Conservation (phyloP, 1,140 invertebrate genomes). For the Oedothorax gibbosus region DNA sequence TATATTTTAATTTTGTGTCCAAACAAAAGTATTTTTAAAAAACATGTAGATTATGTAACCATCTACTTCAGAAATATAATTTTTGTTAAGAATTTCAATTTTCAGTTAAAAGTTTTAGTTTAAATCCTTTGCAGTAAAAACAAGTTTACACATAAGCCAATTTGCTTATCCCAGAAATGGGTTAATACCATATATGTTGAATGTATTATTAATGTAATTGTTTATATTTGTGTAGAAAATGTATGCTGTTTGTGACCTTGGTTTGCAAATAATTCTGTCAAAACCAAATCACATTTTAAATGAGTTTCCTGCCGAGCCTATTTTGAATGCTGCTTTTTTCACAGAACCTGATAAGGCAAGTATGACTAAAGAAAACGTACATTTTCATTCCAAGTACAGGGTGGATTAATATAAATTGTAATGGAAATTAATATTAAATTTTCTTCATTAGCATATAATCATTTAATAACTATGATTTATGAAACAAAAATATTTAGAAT, state of each 20-base stretch:
- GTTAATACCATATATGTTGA: no score
- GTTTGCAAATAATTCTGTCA: slow-evolving; percentile 86
- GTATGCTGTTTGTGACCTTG: slow-evolving; percentile 95
- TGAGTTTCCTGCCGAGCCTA: slow-evolving; percentile 84
- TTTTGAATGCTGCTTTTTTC: slow-evolving; percentile 70
- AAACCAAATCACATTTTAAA: slow-evolving; percentile 88
- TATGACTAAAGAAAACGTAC: background rate
- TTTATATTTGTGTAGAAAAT: slow-evolving; percentile 77
- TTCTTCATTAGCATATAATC: background rate
- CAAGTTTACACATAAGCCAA: no score
- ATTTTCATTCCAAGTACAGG: background rate
- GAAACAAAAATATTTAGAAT: background rate
- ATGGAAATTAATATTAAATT: background rate
- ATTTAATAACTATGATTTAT: background rate
- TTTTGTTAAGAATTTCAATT: no score
- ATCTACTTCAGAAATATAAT: no score
- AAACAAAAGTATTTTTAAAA: background rate
- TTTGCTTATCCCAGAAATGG: no score
- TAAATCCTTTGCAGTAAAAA: no score
- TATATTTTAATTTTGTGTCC: background rate
- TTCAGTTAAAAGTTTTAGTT: no score
- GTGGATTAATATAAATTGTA: background rate
- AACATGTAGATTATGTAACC: background rate
- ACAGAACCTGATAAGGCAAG: slow-evolving; percentile 68
- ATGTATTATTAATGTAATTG: background rate